phyloP scores from a whole-genome alignment of 2,888 invertebrate species.

The Leptopilina syphax region DNA sequence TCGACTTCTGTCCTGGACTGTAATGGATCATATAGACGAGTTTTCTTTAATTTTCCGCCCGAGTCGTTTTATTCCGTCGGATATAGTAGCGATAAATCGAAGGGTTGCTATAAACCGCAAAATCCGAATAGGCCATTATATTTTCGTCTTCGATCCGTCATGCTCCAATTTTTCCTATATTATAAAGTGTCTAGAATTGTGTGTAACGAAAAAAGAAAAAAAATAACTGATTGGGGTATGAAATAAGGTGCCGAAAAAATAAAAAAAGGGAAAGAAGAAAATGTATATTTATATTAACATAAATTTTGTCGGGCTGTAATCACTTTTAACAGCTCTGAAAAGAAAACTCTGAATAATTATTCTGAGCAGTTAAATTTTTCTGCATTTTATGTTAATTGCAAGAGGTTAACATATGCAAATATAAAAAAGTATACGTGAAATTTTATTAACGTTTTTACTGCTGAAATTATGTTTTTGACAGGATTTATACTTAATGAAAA shows the following conservation, averaged over 20 bases:
- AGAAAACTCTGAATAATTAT: conserved; percentile 15
- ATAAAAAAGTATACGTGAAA: conserved; percentile 4
- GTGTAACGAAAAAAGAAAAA: not conserved
- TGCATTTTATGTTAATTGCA: conserved; percentile 23
- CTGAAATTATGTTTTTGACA: conserved; percentile 7
- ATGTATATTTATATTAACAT: not conserved
- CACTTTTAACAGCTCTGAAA: not conserved
- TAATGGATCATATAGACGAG: conserved; percentile 49
- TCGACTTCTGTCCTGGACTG: conserved; percentile 44
- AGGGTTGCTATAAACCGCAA: conserved; percentile 50
- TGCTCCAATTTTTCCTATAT: conserved; percentile 30
- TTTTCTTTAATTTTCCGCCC: conserved; percentile 56
- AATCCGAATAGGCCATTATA: conserved; percentile 29
- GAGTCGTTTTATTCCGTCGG: conserved; percentile 50
- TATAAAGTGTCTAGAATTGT: conserved; percentile 1
- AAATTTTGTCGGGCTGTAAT: conserved; percentile 12
- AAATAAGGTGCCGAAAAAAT: not conserved
- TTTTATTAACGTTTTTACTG: not conserved
- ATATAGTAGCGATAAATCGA: conserved; percentile 54
- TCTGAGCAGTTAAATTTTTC: conserved; percentile 26
- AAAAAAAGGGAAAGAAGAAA: not conserved
- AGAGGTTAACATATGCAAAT: conserved; percentile 5
- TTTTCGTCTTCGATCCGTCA: conserved; percentile 26
- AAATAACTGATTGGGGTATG: not conserved
- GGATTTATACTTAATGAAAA: conserved; percentile 16